Base-by-base conservation (phyloP, 2,888 invertebrate species). In the Plebejus melissa region DNA sequence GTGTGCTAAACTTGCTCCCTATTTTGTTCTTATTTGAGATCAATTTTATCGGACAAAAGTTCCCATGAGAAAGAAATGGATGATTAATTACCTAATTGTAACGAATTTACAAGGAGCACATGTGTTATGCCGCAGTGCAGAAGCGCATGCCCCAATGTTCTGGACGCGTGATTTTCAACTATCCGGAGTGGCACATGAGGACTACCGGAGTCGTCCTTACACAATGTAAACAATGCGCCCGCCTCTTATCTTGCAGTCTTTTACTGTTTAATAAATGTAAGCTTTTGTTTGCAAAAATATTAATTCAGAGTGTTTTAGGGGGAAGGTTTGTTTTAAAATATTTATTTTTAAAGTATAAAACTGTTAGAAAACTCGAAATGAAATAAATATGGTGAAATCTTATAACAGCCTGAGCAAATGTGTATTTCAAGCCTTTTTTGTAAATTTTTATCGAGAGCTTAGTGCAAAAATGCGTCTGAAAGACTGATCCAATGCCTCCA, bases 71-170 rank as follows among this genome's bases (percentile, higher is more conserved):
- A 36, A 65, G 4, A 36, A 36, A 32, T 36, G 16, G 16, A 32
- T 13, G 32, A 36, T 32, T 32, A 13, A 65, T 65, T 13, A 32
- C 13, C 65, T 13, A 65, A 65, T 65, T 65, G 65, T 65, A 32
- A 36, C 6, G 65, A 36, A 65, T 65, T 4, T 65, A 11, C 22
- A 4, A 32, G 65, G 65, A 65, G 13, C 77, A 76, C 82, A 81
- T 80, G 79, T 80, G 77, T 84, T 82, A 81, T 89, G 87, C 83
- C 89, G 88, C 90, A 90, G 85, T 90, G 89, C 90, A 88, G 90
- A 82, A 84, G 86, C 86, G 86, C 87, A 85, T 83, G 86, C 84
- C 87, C 84, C 76, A 50, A 70, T 75, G 76, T 76, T 38, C 41
- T 69, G 76, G 58, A 74, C 74, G 65, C 46, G 46, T 28, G 69